Evolutionary conservation across 2,113 vertebrate species (phyloP).

Genomic region (Mirounga angustirostris): DNA sequence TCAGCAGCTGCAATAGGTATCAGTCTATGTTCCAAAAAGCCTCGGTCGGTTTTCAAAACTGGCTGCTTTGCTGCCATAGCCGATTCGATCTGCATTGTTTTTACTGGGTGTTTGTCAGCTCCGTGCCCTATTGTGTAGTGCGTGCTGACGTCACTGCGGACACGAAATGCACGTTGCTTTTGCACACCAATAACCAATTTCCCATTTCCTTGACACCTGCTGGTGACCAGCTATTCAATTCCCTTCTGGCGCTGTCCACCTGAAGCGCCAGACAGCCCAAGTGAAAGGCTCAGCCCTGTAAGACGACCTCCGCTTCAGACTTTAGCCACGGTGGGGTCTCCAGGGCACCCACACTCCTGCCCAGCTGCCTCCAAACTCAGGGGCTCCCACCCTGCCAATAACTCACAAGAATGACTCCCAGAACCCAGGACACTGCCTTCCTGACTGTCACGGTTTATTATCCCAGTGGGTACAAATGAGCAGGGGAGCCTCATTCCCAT

Average conservation of each 20-base stretch:
- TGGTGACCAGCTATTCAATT: not conserved
- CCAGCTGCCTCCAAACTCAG: not conserved
- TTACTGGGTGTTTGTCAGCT: too few species aligned
- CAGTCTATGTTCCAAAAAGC: not conserved
- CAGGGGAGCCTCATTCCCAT: accelerated
- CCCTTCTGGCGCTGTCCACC: not conserved
- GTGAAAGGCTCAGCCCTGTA: not conserved
- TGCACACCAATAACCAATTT: not conserved
- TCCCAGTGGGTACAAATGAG: too few species aligned
- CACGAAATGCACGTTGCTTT: not conserved
- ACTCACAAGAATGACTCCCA: not conserved
- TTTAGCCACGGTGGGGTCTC: not conserved
- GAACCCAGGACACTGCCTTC: not conserved
- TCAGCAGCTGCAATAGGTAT: accelerated
- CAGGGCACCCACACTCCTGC: not conserved
- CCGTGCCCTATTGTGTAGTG: too few species aligned
- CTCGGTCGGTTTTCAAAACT: too few species aligned
- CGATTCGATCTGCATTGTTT: too few species aligned
- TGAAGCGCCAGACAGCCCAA: too few species aligned
- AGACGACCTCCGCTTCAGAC: not conserved
- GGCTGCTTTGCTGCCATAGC: not conserved
- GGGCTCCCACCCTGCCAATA: not conserved
- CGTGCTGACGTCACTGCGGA: not conserved
- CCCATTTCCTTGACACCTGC: not conserved
- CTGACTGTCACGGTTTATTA: not conserved